Percentiles rank a stretch among this genome's conserved stretches.
Conservation (phyloP, 2,797 vertebrate genomes). For the Acrocephalus scirpaceus region DNA sequence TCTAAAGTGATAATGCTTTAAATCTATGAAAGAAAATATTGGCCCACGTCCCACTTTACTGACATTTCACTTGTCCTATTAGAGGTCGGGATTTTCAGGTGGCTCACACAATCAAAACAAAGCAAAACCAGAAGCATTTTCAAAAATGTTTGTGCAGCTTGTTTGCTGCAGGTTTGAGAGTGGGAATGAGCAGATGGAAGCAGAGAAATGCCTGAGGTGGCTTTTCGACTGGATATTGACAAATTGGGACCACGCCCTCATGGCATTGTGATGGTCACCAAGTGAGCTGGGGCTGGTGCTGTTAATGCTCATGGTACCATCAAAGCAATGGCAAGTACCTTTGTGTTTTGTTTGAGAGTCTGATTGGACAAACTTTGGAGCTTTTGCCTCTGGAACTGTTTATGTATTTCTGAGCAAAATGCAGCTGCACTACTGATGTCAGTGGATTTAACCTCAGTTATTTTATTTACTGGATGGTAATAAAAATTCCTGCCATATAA, state of each 20-base stretch:
- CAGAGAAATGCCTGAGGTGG: neutral
- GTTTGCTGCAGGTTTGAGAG: neutral
- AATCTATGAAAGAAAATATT: neutral
- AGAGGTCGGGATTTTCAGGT: neutral
- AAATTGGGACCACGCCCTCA: rapidly evolving
- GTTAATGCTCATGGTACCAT: neutral
- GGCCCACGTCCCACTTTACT: neutral
- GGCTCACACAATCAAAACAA: neutral
- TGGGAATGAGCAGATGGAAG: neutral
- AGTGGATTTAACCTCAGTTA: neutral
- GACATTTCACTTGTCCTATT: neutral
- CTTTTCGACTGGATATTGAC: neutral
- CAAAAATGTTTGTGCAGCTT: neutral
- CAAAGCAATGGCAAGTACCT: neutral
- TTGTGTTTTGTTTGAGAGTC: neutral
- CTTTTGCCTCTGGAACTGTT: neutral
- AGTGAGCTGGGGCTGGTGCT: neutral
- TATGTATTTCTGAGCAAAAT: neutral
- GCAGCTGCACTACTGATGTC: neutral
- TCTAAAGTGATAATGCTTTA: neutral
- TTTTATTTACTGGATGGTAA: neutral
- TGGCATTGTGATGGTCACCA: neutral
- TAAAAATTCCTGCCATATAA: neutral
- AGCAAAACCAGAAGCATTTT: neutral
- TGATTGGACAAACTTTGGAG: neutral